phyloP scores from a whole-genome alignment of 2,113 vertebrate genomes.

The Mesocricetus auratus region DNA sequence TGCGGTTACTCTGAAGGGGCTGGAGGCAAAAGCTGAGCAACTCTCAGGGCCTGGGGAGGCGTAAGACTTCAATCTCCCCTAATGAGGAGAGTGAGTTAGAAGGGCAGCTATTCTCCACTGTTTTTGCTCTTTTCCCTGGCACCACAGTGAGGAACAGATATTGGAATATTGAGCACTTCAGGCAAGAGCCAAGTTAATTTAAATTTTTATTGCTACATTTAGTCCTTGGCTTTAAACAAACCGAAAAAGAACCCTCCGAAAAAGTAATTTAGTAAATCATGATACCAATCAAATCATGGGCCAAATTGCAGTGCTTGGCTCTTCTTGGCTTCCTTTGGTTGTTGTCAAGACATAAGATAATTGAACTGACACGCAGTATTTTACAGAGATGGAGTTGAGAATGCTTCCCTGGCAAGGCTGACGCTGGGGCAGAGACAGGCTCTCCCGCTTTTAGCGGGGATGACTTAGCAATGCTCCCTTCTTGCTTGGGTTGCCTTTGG shows the following conservation, averaged over 20 bases:
- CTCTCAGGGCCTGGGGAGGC: conserved; percentile 23
- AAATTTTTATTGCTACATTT: conserved; percentile 78
- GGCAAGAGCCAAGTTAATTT: conserved; percentile 74
- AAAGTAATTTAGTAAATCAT: conserved; percentile 75
- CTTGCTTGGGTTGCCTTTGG: background rate
- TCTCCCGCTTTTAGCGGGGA: background rate
- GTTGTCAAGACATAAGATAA: conserved; percentile 55
- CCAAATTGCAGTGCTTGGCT: conserved; percentile 61
- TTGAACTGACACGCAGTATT: conserved; percentile 53
- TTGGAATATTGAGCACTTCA: conserved; percentile 56
- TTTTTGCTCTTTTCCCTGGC: conserved; percentile 54
- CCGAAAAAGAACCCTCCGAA: conserved; percentile 58
- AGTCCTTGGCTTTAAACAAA: conserved; percentile 76
- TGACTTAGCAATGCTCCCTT: background rate
- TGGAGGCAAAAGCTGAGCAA: conserved; percentile 52
- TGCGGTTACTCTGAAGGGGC: conserved; percentile 42
- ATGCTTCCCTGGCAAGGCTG: conserved; percentile 3
- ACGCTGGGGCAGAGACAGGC: background rate
- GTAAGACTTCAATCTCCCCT: conserved; percentile 59
- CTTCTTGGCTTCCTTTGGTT: conserved; percentile 41
- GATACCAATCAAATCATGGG: conserved; percentile 62
- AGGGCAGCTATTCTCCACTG: conserved; percentile 6
- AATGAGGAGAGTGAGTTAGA: conserved; percentile 61
- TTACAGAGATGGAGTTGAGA: conserved; percentile 17
- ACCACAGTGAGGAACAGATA: background rate